Conservation (phyloP, 1,140 invertebrate genomes). For the Acromyrmex heyeri region DNA sequence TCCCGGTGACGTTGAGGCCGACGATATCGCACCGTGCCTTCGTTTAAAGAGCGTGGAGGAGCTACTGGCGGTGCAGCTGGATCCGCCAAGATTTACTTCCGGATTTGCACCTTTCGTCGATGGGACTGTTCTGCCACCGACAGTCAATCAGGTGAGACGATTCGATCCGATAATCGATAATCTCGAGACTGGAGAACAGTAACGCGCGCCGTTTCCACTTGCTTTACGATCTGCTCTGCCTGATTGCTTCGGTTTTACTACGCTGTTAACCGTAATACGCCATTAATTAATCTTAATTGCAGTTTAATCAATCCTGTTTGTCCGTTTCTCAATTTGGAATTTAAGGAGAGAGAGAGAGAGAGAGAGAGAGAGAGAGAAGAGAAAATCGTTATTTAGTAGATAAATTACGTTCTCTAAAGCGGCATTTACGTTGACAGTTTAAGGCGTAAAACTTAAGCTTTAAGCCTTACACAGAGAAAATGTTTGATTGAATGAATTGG, state of each 20-base stretch:
- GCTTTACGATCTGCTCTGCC: conserved; percentile 10
- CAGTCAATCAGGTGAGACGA: conserved; percentile 78
- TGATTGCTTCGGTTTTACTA: conserved; percentile 29
- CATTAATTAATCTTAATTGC: conserved; percentile 27
- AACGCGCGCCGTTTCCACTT: conserved; percentile 8
- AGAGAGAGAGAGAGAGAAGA: neutral
- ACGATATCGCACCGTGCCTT: conserved; percentile 94
- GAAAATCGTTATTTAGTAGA: too few species aligned
- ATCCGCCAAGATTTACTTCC: conserved; percentile 93
- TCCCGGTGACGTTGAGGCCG: conserved; percentile 91
- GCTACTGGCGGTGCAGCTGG: conserved; percentile 90
- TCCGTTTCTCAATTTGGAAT: neutral
- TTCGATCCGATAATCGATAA: conserved; percentile 43
- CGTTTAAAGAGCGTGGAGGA: conserved; percentile 91
- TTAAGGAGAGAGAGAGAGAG: neutral
- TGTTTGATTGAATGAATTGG: too few species aligned
- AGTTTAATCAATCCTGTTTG: neutral
- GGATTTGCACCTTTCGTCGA: conserved; percentile 96
- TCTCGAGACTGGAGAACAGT: neutral
- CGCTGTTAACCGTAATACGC: conserved; percentile 17
- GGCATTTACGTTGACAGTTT: too few species aligned
- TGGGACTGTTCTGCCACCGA: conserved; percentile 90
- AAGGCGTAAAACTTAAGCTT: too few species aligned
- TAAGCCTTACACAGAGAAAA: too few species aligned
- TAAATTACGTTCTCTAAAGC: too few species aligned